These are phyloP conservation scores for Emydura subglobosa DNA, from an alignment of 2,113 vertebrate genomes.

Conservation along the genomic window DNA sequence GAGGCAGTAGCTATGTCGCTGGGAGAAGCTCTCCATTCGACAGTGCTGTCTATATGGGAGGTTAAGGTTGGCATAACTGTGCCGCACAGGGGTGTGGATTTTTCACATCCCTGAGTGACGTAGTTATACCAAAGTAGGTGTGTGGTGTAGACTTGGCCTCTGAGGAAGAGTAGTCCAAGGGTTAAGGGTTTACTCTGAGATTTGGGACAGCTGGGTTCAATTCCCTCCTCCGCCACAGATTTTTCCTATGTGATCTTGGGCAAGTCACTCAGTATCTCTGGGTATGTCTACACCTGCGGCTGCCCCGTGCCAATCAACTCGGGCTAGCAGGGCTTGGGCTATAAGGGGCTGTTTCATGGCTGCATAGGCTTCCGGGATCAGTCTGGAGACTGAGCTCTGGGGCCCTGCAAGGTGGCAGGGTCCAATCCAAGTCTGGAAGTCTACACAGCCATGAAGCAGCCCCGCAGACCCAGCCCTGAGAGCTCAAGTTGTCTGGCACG, in stretches of 20 bases:
- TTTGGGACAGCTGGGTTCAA: background rate
- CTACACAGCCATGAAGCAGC: background rate
- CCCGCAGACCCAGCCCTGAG: background rate
- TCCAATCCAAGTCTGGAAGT: background rate
- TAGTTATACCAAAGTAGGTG: background rate
- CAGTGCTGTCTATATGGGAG: background rate
- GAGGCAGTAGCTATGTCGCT: background rate
- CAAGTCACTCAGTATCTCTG: background rate
- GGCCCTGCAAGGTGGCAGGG: background rate
- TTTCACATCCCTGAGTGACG: no score
- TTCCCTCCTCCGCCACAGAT: no score
- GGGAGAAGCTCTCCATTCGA: background rate
- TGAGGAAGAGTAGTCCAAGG: background rate
- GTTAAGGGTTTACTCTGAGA: background rate
- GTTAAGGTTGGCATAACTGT: background rate
- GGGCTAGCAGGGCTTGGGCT: background rate
- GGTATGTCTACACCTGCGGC: background rate
- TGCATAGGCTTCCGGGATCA: background rate
- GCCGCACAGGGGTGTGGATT: no score
- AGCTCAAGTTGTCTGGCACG: background rate
- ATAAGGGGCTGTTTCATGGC: background rate
- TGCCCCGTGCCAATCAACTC: background rate
- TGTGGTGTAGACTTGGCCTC: background rate
- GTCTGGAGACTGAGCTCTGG: background rate
- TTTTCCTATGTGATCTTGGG: background rate